These are phyloP conservation scores for Meganola albula DNA, from an alignment of 2,888 invertebrate species.

Conservation along the genomic window DNA sequence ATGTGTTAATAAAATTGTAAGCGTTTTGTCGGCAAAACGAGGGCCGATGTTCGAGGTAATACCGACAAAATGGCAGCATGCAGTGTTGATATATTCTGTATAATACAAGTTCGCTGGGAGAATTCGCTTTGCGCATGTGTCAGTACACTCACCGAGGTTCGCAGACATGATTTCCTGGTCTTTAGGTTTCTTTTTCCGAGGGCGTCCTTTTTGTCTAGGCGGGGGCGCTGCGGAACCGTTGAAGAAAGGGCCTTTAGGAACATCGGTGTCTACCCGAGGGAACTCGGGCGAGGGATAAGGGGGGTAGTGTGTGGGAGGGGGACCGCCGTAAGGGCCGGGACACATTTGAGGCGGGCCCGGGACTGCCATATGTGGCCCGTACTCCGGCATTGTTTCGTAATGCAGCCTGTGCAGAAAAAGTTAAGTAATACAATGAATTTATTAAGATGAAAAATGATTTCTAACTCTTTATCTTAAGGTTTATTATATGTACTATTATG, in stretches of 20 bases:
- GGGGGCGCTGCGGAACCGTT: constrained; percentile 76
- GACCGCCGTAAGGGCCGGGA: constrained; percentile 75
- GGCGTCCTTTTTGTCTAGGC: constrained; percentile 95
- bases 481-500: not conserved
- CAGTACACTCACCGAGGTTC: constrained; percentile 85
- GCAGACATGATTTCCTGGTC: constrained; percentile 91
- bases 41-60: constrained; percentile 43
- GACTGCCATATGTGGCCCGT: constrained; percentile 73
- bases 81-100: constrained; percentile 22
- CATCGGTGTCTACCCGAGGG: constrained; percentile 68
- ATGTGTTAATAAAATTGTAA: constrained; percentile 76
- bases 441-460: not conserved
- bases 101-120: constrained; percentile 28
- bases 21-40: constrained; percentile 66
- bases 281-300: constrained; percentile 79
- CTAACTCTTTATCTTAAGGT: too few relatives aligned
- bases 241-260: constrained; percentile 76
- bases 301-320: constrained; percentile 66
- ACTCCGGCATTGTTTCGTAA: constrained; percentile 77
- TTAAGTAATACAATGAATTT: not conserved
- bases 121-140: constrained; percentile 26
- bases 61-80: constrained; percentile 37
- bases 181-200: constrained; percentile 94
- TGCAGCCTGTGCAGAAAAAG: constrained; percentile 53
- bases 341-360: constrained; percentile 78